These are phyloP conservation scores for Drosophila trichaetosa DNA, from an alignment of 2,888 invertebrate genomes.

Conservation along the genomic window DNA sequence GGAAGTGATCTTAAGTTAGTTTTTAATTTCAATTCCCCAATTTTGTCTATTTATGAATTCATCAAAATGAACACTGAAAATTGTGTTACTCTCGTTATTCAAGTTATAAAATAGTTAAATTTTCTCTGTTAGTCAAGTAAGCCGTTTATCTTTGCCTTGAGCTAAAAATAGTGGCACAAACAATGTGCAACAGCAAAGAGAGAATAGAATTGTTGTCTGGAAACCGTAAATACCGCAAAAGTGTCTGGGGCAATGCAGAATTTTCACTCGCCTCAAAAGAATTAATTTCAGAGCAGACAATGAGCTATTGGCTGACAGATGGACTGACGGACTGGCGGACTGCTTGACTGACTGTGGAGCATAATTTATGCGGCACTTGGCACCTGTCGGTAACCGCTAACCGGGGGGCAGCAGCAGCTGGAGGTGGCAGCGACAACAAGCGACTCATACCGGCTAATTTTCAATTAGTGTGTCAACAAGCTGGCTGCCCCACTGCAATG, in stretches of 20 bases:
- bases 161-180: constrained; percentile 21
- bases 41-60: not conserved
- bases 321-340: constrained; percentile 18
- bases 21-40: not conserved
- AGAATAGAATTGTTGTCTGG: constrained; percentile 25
- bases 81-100: not conserved
- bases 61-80: not conserved
- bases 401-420: not conserved
- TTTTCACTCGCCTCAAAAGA: constrained; percentile 44
- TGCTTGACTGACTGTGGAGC: constrained; percentile 21
- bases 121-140: not conserved
- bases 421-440: not conserved
- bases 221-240: constrained; percentile 47
- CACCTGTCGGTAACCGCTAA: constrained; percentile 50
- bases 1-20: not conserved
- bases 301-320: constrained; percentile 42
- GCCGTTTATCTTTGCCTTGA: constrained; percentile 3
- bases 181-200: constrained; percentile 15
- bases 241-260: constrained; percentile 38
- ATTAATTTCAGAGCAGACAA: constrained; percentile 55
- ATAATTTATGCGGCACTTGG: constrained; percentile 59
- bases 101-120: not conserved
- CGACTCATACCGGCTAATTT: constrained; percentile 36
- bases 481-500: constrained; percentile 3
- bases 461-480: constrained; percentile 56